Evolutionary conservation across 2,113 vertebrate genomes (phyloP).

Genomic region (Strigops habroptila): DNA sequence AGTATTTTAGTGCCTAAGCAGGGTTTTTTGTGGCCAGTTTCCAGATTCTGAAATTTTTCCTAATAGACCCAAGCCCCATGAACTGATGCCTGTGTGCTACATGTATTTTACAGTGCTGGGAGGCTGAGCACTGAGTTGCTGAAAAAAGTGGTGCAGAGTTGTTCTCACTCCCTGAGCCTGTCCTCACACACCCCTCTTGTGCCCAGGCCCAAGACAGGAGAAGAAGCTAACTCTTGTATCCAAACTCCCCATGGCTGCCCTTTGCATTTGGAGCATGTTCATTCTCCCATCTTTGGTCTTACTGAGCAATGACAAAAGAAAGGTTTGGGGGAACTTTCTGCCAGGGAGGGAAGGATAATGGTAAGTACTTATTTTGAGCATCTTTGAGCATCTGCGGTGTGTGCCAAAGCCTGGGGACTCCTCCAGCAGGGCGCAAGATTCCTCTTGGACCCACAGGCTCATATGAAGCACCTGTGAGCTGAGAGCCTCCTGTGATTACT

Average conservation of each 20-base stretch:
- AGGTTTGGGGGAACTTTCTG: not conserved
- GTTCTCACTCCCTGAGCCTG: not conserved
- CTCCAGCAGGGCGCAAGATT: rapidly evolving
- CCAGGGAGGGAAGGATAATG: not conserved
- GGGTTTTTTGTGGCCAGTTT: not conserved
- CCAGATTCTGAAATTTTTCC: not conserved
- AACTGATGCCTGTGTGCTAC: not conserved
- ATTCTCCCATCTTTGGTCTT: not conserved
- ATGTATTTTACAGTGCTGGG: not conserved
- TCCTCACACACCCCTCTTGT: not conserved
- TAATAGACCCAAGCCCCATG: not conserved
- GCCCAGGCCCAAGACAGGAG: not conserved
- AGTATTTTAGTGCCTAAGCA: not conserved
- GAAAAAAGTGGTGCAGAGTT: not conserved
- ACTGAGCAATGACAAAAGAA: not conserved
- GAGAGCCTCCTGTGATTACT: rapidly evolving
- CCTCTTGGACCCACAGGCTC: not conserved
- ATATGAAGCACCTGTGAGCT: rapidly evolving
- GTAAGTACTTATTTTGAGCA: not conserved
- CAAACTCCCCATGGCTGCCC: not conserved
- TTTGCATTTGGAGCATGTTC: not conserved
- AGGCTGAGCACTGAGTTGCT: not conserved
- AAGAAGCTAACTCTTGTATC: not conserved
- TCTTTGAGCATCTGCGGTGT: not conserved
- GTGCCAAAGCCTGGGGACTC: rapidly evolving